A percentile compares a stretch with the other conserved stretches of the same genome.
Conservation (phyloP, 1,140 invertebrate genomes). For the Philotrypesis tridentata region DNA sequence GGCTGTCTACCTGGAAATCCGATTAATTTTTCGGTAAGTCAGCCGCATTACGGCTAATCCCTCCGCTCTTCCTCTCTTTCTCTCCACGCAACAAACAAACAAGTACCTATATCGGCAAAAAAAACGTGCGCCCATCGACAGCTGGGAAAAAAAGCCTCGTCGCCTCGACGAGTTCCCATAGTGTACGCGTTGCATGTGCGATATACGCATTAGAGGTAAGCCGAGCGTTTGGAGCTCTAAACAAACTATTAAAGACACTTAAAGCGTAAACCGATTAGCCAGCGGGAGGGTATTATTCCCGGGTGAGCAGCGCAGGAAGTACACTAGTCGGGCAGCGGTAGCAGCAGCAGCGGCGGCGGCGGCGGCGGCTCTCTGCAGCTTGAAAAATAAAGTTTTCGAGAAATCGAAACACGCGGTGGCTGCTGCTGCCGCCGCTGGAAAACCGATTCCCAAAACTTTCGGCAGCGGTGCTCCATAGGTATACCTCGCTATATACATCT, state of each 20-base stretch:
- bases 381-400: slow-evolving; percentile 9
- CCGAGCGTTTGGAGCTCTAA: neutral
- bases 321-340: neutral
- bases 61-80: too few species aligned
- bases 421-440: neutral
- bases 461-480: neutral
- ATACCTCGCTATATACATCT: neutral
- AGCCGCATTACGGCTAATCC: too few species aligned
- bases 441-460: slow-evolving; percentile 30
- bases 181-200: too few species aligned
- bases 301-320: neutral
- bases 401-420: neutral
- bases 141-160: too few species aligned
- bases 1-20: too few species aligned
- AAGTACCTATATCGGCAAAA: too few species aligned
- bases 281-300: neutral
- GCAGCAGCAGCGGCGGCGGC: too few species aligned
- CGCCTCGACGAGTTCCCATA: too few species aligned
- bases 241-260: neutral
- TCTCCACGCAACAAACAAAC: too few species aligned
- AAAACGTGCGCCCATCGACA: too few species aligned
- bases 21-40: neutral
- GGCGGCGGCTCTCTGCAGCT: too few species aligned
- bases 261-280: slow-evolving; percentile 1
- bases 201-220: too few species aligned